These are phyloP conservation scores for Cavia porcellus DNA, from an alignment of 2,113 vertebrate species.

Conservation along the genomic window DNA sequence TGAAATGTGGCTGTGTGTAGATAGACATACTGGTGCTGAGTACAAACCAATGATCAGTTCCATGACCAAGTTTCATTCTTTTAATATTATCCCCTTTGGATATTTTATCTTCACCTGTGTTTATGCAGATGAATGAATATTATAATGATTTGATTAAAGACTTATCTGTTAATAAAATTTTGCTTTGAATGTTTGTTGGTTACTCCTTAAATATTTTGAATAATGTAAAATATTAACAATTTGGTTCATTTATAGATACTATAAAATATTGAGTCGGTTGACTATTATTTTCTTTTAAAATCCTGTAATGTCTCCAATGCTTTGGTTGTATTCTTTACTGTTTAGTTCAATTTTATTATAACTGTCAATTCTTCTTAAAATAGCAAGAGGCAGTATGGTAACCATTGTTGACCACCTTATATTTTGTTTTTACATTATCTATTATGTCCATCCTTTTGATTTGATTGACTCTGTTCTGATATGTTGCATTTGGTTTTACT, in stretches of 20 bases:
- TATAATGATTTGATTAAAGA: conserved; percentile 50
- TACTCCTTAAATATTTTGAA: conserved; percentile 51
- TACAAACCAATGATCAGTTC: conserved; percentile 44
- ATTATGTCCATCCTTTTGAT: too few relatives aligned
- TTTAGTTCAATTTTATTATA: too few relatives aligned
- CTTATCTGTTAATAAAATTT: conserved; percentile 42
- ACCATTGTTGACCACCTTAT: too few relatives aligned
- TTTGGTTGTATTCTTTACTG: too few relatives aligned
- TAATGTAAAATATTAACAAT: conserved; percentile 62
- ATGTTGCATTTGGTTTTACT: too few relatives aligned
- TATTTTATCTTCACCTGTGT: conserved; percentile 57
- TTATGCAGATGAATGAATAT: conserved; percentile 65
- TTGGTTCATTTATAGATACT: conserved; percentile 25
- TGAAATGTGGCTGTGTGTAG: conserved; percentile 47
- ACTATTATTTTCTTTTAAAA: too few relatives aligned
- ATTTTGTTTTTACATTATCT: too few relatives aligned
- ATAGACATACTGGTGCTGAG: conserved; percentile 21
- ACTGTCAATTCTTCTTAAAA: too few relatives aligned
- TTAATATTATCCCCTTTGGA: conserved; percentile 7
- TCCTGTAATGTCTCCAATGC: too few relatives aligned
- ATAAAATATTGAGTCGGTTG: background rate
- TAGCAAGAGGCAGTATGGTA: too few relatives aligned
- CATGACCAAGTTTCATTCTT: conserved; percentile 63
- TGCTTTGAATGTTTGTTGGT: conserved; percentile 55
- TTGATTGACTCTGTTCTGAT: too few relatives aligned